Base-by-base conservation (phyloP, 2,888 invertebrate genomes). In the Caenorhabditis angaria region DNA sequence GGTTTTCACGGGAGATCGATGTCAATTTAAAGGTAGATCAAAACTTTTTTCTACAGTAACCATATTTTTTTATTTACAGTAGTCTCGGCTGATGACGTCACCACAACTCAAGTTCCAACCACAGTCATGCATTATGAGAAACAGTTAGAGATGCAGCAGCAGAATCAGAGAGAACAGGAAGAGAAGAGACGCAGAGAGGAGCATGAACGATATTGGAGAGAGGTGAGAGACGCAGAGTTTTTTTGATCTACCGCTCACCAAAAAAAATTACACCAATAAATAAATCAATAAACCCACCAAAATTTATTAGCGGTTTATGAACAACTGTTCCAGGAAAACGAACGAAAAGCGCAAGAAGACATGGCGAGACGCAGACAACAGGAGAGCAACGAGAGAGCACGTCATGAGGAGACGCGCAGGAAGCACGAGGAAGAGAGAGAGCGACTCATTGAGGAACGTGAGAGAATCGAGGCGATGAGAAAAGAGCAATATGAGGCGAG, bases 1-100 rank as follows among this genome's bases (percentile, higher is more conserved):
- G 18, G 78, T 83, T 32, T 84, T 68, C 62, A 75, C 79, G 20
- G 84, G 84, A 6, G 81, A 82, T 8, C 67, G 79, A 18, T 84
- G 84, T 53, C 78, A 84, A 60, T 61, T 63, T 53, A 65, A 57
- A 62, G 60, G 68, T 72, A 54, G 14, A 41, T 12, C 32, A 18
- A 41, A 12, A 25, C 62, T 29, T 32, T 59, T 59, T 35, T 65
- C 48, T 32, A 64, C 60, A 25, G 53, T 41, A 2, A 41, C 32
- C 20, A 10, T n/a, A 10, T n/a, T 14, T 35, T 35, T 35, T 10
- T 10, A 14, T 6, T 35, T 32, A 56, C n/a, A 20, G 29, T 29
- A 54, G 3, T 48, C 5, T 8, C 48, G 5, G n/a, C 54, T 27
- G 27, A 27, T 54, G 27, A 4, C 10, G 28, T 14, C 14, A 28